Evolutionary conservation across 64 coral and sea anemone genomes (phyloP).

Genomic region (Montipora sp.): DNA sequence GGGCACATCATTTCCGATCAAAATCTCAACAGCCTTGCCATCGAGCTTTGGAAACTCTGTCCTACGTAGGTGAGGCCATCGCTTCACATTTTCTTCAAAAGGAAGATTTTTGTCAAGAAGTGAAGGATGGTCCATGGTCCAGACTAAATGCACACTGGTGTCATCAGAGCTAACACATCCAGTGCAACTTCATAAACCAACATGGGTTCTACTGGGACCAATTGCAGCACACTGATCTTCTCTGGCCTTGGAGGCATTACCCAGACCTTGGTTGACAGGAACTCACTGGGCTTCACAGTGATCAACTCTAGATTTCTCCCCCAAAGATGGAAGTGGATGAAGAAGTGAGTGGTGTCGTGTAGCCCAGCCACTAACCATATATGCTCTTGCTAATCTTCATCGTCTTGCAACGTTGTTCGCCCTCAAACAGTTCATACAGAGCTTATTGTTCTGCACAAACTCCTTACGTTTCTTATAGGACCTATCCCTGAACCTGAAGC

Average conservation of each 20-base stretch:
- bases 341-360: too few relatives aligned
- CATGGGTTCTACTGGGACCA: too few relatives aligned
- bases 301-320: background rate
- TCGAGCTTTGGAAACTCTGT: constrained; percentile 8
- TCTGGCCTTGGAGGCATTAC: background rate
- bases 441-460: constrained; percentile 39
- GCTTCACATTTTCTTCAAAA: background rate
- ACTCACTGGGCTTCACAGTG: background rate
- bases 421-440: constrained; percentile 53
- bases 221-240: background rate
- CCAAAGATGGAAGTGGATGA: background rate
- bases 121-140: background rate
- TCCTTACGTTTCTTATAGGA: constrained; percentile 16
- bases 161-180: background rate
- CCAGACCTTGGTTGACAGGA: background rate
- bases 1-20: constrained; percentile 53
- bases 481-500: constrained; percentile 32
- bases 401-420: constrained; percentile 16
- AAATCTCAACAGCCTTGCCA: background rate
- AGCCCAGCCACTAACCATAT: constrained; percentile 23
- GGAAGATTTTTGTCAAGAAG: constrained; percentile 5
- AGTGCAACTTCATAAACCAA: background rate
- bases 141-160: background rate
- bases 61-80: constrained; percentile 36
- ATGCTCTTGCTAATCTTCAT: background rate